These are phyloP conservation scores for Allygus modestus DNA, from an alignment of 2,888 invertebrate genomes.

Conservation along the genomic window DNA sequence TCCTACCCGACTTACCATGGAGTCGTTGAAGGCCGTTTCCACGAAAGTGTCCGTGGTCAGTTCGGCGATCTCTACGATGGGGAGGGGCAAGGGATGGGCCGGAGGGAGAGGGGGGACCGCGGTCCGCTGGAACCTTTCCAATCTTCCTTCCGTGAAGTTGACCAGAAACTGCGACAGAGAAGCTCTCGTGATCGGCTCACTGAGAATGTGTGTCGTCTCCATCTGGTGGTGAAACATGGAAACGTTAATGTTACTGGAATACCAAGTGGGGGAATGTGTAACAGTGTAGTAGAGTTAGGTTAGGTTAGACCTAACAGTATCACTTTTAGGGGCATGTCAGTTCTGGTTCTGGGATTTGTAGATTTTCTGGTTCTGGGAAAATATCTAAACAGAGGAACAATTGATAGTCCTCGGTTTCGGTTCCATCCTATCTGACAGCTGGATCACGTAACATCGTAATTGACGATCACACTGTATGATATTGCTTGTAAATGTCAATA, in stretches of 20 bases:
- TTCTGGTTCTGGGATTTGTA: too few species aligned
- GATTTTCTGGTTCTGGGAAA: too few species aligned
- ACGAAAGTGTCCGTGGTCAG: constrained; percentile 67
- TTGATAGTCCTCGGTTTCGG: too few species aligned
- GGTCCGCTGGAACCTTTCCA: constrained; percentile 66
- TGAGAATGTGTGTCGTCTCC: constrained; percentile 64
- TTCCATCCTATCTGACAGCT: too few species aligned
- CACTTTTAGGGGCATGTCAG: too few species aligned
- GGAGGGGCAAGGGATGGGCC: not conserved
- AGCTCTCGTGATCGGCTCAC: constrained; percentile 65
- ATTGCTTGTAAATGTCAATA: too few species aligned
- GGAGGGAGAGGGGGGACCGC: constrained; percentile 1
- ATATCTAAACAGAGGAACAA: too few species aligned
- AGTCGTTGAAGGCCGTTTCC: constrained; percentile 66
- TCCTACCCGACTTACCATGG: constrained; percentile 66
- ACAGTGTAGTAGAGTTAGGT: not conserved
- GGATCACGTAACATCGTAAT: too few species aligned
- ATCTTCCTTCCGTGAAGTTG: constrained; percentile 67
- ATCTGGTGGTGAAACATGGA: constrained; percentile 59
- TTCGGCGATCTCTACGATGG: constrained; percentile 48
- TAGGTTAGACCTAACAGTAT: too few species aligned
- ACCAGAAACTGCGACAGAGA: constrained; percentile 66
- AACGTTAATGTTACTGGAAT: too few species aligned
- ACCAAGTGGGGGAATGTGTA: not conserved
- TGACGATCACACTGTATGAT: too few species aligned